Base-by-base conservation (phyloP, 2,888 invertebrate species). In the Cantharis rustica region DNA sequence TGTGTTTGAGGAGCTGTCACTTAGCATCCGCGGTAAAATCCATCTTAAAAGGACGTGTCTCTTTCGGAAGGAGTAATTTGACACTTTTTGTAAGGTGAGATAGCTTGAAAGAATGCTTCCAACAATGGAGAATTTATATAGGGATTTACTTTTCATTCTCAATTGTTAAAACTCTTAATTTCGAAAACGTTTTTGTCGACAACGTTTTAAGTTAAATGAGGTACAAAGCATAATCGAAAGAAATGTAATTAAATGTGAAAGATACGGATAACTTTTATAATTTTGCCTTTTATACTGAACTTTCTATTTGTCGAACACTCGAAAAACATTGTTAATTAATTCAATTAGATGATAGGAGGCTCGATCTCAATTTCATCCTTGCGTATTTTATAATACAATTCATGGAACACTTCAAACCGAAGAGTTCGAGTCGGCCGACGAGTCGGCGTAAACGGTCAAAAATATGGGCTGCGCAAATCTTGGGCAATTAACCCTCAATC, bases 401-500 rank as follows among this genome's bases (percentile, higher is more conserved):
- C n/a, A 5, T 47, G 11, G n/a, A n/a, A 7, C n/a, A 11, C 31
- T 31, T 31, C 31, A 31, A 31, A 31, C 31, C 31, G 31, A 13
- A 31, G 31, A 31, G 47, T n/a, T n/a, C 3, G 7, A 9, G n/a
- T 47, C n/a, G 13, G 47, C 47, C n/a, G n/a, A 47, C 13, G 31
- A 31, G n/a, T n/a, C 2, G n/a, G 7, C n/a, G 7, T 1, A 47
- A 27, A 1, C n/a, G n/a, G 11, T 5, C 7, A 47, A n/a, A 47
- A 47, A 7, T 47, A 7, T 47, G 1, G 47, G 7, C n/a, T 47
- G 23, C n/a, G 7, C 47, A 47, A 47, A 31, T 31, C 10, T 47
- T 47, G 47, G 83, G 84, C 85, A 86, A 86, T 86, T 86, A 86
- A 85, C 84, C 84, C 79, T 66, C 71, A 20, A 73, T 76, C 79